A percentile compares a stretch with the other conserved stretches of the same genome.
phyloP scores from a whole-genome alignment of 2,888 invertebrate species.

The Drosophila aldrichi region DNA sequence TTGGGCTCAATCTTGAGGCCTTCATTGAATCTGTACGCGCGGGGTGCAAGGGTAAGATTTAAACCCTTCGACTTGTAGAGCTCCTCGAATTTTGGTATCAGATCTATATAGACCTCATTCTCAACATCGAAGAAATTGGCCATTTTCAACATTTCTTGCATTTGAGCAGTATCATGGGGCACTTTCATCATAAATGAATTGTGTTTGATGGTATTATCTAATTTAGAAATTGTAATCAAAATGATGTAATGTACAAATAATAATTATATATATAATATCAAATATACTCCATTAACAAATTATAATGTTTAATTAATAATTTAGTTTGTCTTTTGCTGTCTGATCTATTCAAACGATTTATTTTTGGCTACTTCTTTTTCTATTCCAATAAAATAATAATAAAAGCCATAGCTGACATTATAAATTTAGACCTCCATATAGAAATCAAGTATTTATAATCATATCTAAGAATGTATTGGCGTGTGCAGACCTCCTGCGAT shows the following conservation, averaged over 20 bases:
- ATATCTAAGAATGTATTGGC: background rate
- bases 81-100: slow-evolving; percentile 70
- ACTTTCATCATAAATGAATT: slow-evolving; percentile 79
- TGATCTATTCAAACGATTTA: background rate
- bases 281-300: too few relatives aligned
- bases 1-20: slow-evolving; percentile 49
- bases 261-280: too few relatives aligned
- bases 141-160: slow-evolving; percentile 56
- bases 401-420: background rate
- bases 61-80: slow-evolving; percentile 63
- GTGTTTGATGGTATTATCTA: slow-evolving; percentile 61
- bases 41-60: slow-evolving; percentile 59
- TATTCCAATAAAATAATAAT: background rate
- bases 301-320: too few relatives aligned
- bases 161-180: slow-evolving; percentile 55
- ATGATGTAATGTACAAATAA: background rate
- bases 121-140: slow-evolving; percentile 72
- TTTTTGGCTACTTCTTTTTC: background rate
- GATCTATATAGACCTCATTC: slow-evolving; percentile 60
- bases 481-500: background rate
- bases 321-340: too few relatives aligned
- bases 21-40: slow-evolving; percentile 53
- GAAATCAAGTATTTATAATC: background rate
- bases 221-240: background rate
- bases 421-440: background rate